Evolutionary conservation across 2,113 vertebrate species (phyloP), one percentile per base, ranked within the genome.

Genomic region (Rutilus rutilus): DNA sequence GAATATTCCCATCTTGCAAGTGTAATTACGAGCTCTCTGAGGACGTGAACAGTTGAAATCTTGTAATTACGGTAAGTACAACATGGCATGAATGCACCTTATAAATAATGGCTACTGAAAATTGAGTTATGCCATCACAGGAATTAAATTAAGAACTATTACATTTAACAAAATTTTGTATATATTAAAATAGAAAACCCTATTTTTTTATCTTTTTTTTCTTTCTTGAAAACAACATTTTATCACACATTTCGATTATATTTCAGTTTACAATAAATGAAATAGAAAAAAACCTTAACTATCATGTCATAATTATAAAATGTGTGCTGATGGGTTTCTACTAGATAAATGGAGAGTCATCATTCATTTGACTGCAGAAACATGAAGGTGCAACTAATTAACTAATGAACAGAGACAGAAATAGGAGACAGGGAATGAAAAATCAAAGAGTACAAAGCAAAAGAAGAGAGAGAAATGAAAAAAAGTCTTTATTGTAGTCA

Each of bases 361-460:
- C 50, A 82, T 86, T 84, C 52, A 89, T 86, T 80, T 83, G 21
- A 67, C 75, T 67, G 57, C 12, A 73, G 57, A 39, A 86, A 75
- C 80, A 76, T 79, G 67, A 27, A n/a, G 15, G 19, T 50, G 12
- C 17, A 27, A 65, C 59, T 88, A 79, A 86, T 86, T 59, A 86
- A 62, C 74, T 83, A 54, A 83, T 76, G 47, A 83, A 65, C 11
- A 79, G 60, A 77, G 39, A 39, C 36, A 65, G 42, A 84, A 88
- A 85, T 85, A 85, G 42, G 27, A 84, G 52, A 52, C 15, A 27
- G 25, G 50, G 36, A 10, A 65, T 6, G 4, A 59, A 54, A 25
- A 83, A 73, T 60, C 57, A 36, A 42, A 33, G 47, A 33, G 60
- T 27, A 59, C 11, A 54, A 21, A 57, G 57, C 15, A 59, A 74